Base-by-base conservation (phyloP, 2,888 invertebrate species). In the Synergus laeviventris region DNA sequence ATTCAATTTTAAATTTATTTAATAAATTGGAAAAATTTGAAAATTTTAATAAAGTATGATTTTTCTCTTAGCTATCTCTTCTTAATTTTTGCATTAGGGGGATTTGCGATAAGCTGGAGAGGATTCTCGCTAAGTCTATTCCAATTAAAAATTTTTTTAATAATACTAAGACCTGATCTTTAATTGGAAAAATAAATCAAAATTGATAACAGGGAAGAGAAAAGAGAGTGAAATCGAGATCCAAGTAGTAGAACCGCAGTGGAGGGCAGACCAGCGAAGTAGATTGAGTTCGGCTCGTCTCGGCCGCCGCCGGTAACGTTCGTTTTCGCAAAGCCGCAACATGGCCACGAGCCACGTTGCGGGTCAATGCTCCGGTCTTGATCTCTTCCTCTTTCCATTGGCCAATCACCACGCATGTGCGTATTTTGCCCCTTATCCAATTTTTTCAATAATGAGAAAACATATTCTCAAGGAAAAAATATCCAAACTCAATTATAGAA, bases 331-430 rank as follows among this genome's bases (percentile, higher is more conserved):
- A 70, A 49, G n/a, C 70, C 49, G 70, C 49, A 70, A 49, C 45
- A 70, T 70, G 70, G 70, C 70, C n/a, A 49, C 70, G 49, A 70
- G 49, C 70, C 70, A 70, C 70, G 70, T 70, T 70, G 45, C n/a
- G 70, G 70, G 70, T 70, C 70, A 70, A 70, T 70, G 70, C 45
- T 70, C 70, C 5, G 70, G 8, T 45, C 70, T 70, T 31, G 31
- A 9, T 70, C n/a, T 70, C 70, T 31, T 45, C 16, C 66, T 49
- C 70, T 49, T 70, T 11, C n/a, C n/a, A 31, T 49, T 70, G 49
- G 49, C 5, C 31, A 14, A 49, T 70, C 11, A 49, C n/a, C n/a
- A 70, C 70, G 70, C 70, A 70, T 70, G 70, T 70, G 70, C 70
- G 70, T 74, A 62, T 61, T 60, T 45, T 74, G 59, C 39, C 59